Percentiles rank a stretch among this genome's conserved stretches.
Evolutionary conservation across 1,140 invertebrate genomes (phyloP).

Genomic region (Neodiprion virginianus): DNA sequence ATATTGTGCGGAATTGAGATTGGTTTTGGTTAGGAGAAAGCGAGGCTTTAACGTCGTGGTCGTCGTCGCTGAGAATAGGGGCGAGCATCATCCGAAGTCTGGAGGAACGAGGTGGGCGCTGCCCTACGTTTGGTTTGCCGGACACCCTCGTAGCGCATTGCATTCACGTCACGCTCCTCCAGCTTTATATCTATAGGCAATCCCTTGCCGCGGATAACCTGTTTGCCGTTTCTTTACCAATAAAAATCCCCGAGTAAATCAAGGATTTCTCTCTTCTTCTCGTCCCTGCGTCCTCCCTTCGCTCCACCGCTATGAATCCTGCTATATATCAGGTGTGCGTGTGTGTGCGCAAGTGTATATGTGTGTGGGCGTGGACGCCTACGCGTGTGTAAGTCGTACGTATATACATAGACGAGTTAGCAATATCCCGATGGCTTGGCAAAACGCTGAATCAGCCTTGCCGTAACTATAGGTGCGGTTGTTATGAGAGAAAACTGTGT

Average conservation of each 20-base stretch:
- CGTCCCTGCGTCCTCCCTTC: neutral
- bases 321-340: too few species aligned
- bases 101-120: conserved; percentile 11
- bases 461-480: too few species aligned
- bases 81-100: neutral
- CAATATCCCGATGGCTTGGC: too few species aligned
- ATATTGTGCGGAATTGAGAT: conserved; percentile 24
- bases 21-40: neutral
- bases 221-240: conserved; percentile 32
- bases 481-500: too few species aligned
- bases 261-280: conserved; percentile 31
- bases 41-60: neutral
- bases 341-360: too few species aligned
- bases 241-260: conserved; percentile 40
- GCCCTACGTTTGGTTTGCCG: neutral
- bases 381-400: too few species aligned
- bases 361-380: too few species aligned
- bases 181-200: conserved; percentile 34
- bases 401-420: too few species aligned
- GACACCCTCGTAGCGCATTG: conserved; percentile 3
- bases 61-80: conserved; percentile 12
- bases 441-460: too few species aligned
- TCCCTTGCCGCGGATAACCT: conserved; percentile 35
- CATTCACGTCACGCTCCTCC: conserved; percentile 45
- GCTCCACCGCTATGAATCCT: neutral